Evolutionary conservation across 1,140 invertebrate species (phyloP), one percentile per base, ranked within the genome.

Genomic region (Zaprionus inermis): DNA sequence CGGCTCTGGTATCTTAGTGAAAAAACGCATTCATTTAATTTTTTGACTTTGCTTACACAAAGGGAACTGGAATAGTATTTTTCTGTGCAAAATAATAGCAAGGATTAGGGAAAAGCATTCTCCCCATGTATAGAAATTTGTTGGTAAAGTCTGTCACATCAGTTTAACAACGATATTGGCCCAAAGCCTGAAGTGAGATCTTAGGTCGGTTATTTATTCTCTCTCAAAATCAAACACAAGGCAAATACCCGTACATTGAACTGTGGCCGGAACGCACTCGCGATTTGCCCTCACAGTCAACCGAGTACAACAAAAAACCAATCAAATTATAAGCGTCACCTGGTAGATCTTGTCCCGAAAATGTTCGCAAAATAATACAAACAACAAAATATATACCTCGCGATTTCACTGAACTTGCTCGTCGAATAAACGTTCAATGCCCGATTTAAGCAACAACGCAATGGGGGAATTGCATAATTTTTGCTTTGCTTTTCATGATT

Each of bases 391-490:
- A 28, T 28, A 5, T 28, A 24, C 22, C 16, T 55, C 51, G 22
- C 18, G 44, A 49, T 49, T 59, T 67, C 70, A 59, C 61, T 34
- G 71, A 75, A 63, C 55, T 38, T 61, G 63, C 46, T 52, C 16
- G 46, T 9, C 18, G 38, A 11, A 49, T 16, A 52, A 61, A 70
- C 81, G 81, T 79, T 83, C 81, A 83, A 80, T 76, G 81, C 84
- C 81, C 81, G 77, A 74, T 79, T 79, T 77, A 68, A 69, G 58
- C 66, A 51, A 58, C 58, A 76, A 60, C n/a, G 46, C 32, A 44
- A 60, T 75, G 55, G 55, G 67, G 2, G 16, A 49, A 82, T 86
- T 86, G 83, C 83, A 86, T 86, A 86, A 86, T 78, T 78, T 71
- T 24, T 14, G 30, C 34, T 68, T 67, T 67, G 59, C 64, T 61